These are phyloP conservation scores for Cichladusa arquata DNA, from an alignment of 2,113 vertebrate genomes.

Conservation along the genomic window DNA sequence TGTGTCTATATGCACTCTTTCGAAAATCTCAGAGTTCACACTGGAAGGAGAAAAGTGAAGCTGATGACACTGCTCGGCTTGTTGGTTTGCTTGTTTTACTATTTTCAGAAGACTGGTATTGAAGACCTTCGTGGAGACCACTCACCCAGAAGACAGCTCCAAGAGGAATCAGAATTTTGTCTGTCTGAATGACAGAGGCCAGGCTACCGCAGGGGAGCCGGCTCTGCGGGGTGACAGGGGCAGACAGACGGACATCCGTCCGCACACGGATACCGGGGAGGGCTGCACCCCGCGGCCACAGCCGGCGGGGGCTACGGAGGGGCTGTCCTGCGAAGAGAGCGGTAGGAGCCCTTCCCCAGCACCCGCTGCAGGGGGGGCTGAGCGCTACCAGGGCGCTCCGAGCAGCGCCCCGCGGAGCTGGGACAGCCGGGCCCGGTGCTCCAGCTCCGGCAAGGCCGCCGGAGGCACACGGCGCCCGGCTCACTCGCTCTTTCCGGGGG, in stretches of 20 bases:
- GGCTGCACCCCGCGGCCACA: background rate
- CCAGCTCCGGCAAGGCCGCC: too few relatives aligned
- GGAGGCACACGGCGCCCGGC: rapidly evolving
- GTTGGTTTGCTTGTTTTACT: background rate
- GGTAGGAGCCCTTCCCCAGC: background rate
- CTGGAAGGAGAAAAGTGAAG: background rate
- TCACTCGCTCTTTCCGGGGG: rapidly evolving
- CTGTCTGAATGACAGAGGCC: background rate
- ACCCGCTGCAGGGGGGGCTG: rapidly evolving
- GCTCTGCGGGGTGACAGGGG: background rate
- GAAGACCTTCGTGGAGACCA: background rate
- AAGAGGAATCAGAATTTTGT: background rate
- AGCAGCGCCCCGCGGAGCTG: background rate
- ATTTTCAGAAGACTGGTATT: background rate
- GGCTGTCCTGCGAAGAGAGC: background rate
- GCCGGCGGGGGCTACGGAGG: background rate
- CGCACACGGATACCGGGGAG: rapidly evolving
- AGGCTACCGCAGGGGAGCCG: background rate
- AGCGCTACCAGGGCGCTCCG: background rate
- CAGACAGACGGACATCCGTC: background rate
- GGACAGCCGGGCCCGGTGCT: background rate
- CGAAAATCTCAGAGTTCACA: background rate
- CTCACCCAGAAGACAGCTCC: rapidly evolving
- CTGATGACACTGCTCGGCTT: background rate
- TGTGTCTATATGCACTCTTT: background rate